These are phyloP conservation scores for Protodeltote pygarga DNA, from an alignment of 2,888 invertebrate genomes.

Conservation along the genomic window DNA sequence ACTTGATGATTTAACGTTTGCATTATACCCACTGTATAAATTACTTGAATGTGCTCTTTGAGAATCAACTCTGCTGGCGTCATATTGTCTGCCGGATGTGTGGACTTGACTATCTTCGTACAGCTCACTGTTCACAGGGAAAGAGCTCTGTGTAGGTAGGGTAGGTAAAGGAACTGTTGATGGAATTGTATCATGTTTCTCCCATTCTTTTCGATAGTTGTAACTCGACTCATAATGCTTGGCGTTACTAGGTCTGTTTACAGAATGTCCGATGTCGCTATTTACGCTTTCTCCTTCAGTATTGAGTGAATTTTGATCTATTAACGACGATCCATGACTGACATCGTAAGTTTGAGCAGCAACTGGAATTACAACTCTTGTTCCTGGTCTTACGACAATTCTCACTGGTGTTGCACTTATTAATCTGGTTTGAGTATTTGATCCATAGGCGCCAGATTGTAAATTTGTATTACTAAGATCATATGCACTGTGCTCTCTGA, in stretches of 20 bases:
- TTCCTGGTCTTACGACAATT: conserved; percentile 71
- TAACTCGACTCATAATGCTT: conserved; percentile 79
- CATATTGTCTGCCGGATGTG: conserved; percentile 47
- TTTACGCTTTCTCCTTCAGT: conserved; percentile 65
- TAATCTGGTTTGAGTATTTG: conserved; percentile 56
- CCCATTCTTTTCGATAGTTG: conserved; percentile 80
- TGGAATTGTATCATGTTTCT: conserved; percentile 72
- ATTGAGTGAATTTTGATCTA: conserved; percentile 63
- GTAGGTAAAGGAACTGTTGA: conserved; percentile 46
- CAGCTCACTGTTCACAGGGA: conserved; percentile 66
- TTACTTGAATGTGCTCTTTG: conserved; percentile 53
- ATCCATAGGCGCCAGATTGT: conserved; percentile 50
- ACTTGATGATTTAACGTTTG: conserved; percentile 58
- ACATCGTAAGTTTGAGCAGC: conserved; percentile 61
- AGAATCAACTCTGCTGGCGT: conserved; percentile 49
- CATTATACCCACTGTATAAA: conserved; percentile 56
- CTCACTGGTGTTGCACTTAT: conserved; percentile 65
- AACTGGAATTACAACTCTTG: conserved; percentile 68
- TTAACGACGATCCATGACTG: conserved; percentile 51
- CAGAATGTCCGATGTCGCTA: conserved; percentile 47
- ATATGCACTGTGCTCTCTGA: conserved; percentile 51
- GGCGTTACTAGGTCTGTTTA: conserved; percentile 53
- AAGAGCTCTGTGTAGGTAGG: conserved; percentile 61
- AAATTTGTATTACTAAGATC: conserved; percentile 52
- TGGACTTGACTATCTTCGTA: conserved; percentile 63